Evolutionary conservation across 2,113 vertebrate genomes (phyloP).

Genomic region (Aldabrachelys gigantea): DNA sequence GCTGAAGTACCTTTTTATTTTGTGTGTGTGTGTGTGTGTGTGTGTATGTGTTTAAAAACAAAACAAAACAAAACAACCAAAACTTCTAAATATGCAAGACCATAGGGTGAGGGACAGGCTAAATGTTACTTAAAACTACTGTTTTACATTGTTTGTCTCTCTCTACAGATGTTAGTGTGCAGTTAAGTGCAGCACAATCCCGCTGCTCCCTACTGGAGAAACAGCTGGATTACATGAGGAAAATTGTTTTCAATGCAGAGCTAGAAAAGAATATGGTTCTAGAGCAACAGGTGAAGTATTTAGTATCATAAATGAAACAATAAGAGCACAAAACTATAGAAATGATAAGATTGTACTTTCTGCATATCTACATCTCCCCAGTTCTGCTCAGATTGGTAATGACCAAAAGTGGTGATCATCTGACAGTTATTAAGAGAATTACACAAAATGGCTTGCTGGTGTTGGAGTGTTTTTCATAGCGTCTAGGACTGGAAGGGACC

Average conservation of each 20-base stretch:
- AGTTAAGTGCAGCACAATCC: conserved; percentile 84
- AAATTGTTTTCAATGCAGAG: conserved; percentile 87
- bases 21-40: no score
- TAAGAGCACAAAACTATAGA: background rate
- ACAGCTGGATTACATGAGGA: conserved; percentile 92
- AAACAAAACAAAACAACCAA: no score
- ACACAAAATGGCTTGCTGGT: conserved; percentile 25
- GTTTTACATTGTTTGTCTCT: conserved; percentile 27
- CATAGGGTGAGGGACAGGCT: background rate
- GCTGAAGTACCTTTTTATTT: background rate
- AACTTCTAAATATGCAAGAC: background rate
- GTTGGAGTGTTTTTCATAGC: background rate
- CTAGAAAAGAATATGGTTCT: conserved; percentile 79
- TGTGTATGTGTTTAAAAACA: no score
- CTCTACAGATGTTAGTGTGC: conserved; percentile 79
- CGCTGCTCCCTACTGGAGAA: conserved; percentile 92
- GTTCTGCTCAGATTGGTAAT: background rate
- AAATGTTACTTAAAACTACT: background rate
- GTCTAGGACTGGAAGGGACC: no score
- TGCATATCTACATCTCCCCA: background rate
- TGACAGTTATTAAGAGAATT: conserved; percentile 22
- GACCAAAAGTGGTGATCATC: conserved; percentile 23
- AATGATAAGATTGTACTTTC: background rate
- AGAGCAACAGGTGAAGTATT: conserved; percentile 84
- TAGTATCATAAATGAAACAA: conserved; percentile 21